phyloP scores from a whole-genome alignment of 2,113 vertebrate species.

The Pseudorhombus dupliciocellatus region DNA sequence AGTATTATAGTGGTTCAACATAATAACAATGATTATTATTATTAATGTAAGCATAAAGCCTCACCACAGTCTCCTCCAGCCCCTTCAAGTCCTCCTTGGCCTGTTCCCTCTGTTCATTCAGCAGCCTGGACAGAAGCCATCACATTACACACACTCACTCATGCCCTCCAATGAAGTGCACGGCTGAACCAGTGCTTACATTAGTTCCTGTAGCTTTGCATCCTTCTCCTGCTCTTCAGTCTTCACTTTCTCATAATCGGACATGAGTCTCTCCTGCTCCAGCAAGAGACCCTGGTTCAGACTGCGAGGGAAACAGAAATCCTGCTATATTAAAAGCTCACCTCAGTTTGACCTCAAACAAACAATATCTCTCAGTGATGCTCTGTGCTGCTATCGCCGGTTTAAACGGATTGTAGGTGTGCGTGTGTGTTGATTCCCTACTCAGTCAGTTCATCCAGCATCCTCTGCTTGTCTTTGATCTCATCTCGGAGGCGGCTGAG shows the following conservation, averaged over 20 bases:
- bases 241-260: slow-evolving; percentile 91
- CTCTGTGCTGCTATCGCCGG: neutral
- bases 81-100: slow-evolving; percentile 93
- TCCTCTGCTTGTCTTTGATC: slow-evolving; percentile 92
- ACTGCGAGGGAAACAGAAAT: slow-evolving; percentile 61
- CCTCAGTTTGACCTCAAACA: too few species aligned
- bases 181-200: slow-evolving; percentile 21
- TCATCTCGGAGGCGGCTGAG: slow-evolving; percentile 90
- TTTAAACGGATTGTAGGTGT: neutral
- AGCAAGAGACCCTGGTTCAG: slow-evolving; percentile 91
- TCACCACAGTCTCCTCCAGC: slow-evolving; percentile 94
- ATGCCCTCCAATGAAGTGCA: neutral
- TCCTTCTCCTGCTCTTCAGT: slow-evolving; percentile 90
- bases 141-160: neutral
- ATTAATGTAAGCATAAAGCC: slow-evolving; percentile 27
- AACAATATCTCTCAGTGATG: too few species aligned
- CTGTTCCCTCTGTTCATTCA: slow-evolving; percentile 92
- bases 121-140: slow-evolving; percentile 75
- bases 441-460: slow-evolving; percentile 92
- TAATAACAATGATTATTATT: too few species aligned
- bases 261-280: slow-evolving; percentile 89
- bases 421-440: slow-evolving; percentile 63
- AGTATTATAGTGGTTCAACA: slow-evolving; percentile 68
- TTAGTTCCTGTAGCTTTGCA: slow-evolving; percentile 83
- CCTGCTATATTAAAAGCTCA: neutral